Conservation (phyloP, 2,888 invertebrate genomes). For the Habrosyne pyritoides region DNA sequence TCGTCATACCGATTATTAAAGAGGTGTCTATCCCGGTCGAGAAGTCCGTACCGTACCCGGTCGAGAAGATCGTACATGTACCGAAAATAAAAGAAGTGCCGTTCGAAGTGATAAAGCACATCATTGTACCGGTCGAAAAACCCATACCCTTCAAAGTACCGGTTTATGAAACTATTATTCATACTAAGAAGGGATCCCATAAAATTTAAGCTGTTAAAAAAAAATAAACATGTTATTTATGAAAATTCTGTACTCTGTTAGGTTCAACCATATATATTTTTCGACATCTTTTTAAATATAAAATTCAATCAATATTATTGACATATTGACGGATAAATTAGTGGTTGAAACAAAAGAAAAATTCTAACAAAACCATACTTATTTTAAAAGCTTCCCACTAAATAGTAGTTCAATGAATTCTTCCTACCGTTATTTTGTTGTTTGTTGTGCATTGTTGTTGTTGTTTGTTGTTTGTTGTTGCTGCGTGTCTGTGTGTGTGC, state of each 20-base stretch:
- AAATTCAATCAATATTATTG: too few species aligned
- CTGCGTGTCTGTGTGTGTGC: constrained; percentile 31
- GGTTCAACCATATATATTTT: background rate
- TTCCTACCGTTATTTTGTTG: constrained; percentile 22
- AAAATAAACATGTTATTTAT: constrained; percentile 23
- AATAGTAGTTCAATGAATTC: constrained; percentile 18
- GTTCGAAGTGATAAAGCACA: constrained; percentile 86
- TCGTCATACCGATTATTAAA: constrained; percentile 87
- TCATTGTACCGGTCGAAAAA: constrained; percentile 87
- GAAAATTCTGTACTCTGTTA: background rate
- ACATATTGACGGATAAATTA: too few species aligned
- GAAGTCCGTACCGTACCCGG: constrained; percentile 88
- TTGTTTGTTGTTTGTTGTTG: constrained; percentile 24
- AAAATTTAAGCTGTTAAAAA: constrained; percentile 49
- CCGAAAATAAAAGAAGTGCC: constrained; percentile 88
- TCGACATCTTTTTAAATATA: too few species aligned
- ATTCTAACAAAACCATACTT: too few species aligned
- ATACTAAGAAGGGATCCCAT: constrained; percentile 85
- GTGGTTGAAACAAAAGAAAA: too few species aligned
- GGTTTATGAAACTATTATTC: constrained; percentile 88
- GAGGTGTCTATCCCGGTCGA: constrained; percentile 88
- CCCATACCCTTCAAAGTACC: constrained; percentile 88
- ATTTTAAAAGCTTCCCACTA: too few species aligned
- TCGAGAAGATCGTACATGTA: constrained; percentile 86
- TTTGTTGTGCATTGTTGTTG: constrained; percentile 24